A percentile compares a stretch with the other conserved stretches of the same genome.
phyloP scores from a whole-genome alignment of 2,113 vertebrate genomes.

The Chamaea fasciata region DNA sequence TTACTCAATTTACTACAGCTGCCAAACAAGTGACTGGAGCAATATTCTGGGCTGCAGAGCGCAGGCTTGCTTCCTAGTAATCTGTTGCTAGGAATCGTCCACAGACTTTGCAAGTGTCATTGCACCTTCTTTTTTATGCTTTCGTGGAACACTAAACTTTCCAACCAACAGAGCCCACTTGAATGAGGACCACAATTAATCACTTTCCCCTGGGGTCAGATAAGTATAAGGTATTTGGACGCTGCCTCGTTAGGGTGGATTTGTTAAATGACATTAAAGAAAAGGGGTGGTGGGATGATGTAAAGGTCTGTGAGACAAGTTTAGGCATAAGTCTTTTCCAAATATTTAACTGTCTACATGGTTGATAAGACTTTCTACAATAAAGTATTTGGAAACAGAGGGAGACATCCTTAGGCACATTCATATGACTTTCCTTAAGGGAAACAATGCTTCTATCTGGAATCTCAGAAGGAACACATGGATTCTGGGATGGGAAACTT shows the following conservation, averaged over 20 bases:
- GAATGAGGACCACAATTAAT: not conserved
- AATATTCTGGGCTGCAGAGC: not conserved
- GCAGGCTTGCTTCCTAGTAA: not conserved
- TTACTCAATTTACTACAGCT: slow-evolving; percentile 14
- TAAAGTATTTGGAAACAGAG: not conserved
- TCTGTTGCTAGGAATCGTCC: not conserved
- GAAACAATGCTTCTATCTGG: not conserved
- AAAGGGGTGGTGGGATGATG: not conserved
- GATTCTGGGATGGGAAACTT: not conserved
- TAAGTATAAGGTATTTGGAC: not conserved
- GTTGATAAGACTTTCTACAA: not conserved
- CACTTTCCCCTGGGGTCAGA: not conserved
- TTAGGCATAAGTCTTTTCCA: not conserved
- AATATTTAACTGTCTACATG: not conserved
- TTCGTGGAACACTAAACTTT: not conserved
- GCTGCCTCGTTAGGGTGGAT: not conserved
- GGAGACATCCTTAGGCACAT: not conserved
- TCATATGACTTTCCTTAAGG: not conserved
- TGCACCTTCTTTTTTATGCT: not conserved
- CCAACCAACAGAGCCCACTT: not conserved
- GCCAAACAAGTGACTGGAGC: not conserved
- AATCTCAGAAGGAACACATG: not conserved
- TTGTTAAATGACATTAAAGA: not conserved
- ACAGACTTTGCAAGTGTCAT: not conserved
- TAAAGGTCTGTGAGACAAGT: not conserved